These are phyloP conservation scores for Megaleporinus macrocephalus DNA, from an alignment of 2,113 vertebrate species.

Conservation along the genomic window DNA sequence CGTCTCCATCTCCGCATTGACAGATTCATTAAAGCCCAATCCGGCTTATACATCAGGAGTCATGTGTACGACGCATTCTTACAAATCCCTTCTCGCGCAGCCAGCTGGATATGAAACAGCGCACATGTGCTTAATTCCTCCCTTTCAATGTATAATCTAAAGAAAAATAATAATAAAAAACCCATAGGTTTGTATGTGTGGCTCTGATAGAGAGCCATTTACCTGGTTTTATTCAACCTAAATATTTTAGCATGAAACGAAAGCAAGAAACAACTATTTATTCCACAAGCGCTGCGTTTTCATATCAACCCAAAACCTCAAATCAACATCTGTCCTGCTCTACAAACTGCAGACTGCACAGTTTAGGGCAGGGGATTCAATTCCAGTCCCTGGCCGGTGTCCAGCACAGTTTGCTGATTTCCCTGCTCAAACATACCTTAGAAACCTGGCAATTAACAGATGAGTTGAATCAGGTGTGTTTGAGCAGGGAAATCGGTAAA, in stretches of 20 bases:
- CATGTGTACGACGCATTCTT: slow-evolving; percentile 2
- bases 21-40: slow-evolving; percentile 45
- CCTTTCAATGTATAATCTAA: too few species aligned
- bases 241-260: too few species aligned
- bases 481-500: not conserved
- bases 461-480: not conserved
- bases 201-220: too few species aligned
- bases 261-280: too few species aligned
- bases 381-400: not conserved
- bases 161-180: too few species aligned
- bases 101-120: not conserved
- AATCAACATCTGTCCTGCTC: too few species aligned
- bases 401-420: not conserved
- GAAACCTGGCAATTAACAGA: too few species aligned
- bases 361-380: not conserved
- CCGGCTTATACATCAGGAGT: slow-evolving; percentile 15
- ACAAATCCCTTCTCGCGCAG: not conserved
- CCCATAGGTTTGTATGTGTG: too few species aligned
- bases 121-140: not conserved
- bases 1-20: slow-evolving; percentile 43
- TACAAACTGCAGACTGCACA: not conserved
- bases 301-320: too few species aligned
- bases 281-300: too few species aligned
- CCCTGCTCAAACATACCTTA: not conserved
- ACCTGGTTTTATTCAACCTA: too few species aligned